Evolutionary conservation across 2,888 invertebrate genomes (phyloP).

Genomic region (Calameuta idolon): DNA sequence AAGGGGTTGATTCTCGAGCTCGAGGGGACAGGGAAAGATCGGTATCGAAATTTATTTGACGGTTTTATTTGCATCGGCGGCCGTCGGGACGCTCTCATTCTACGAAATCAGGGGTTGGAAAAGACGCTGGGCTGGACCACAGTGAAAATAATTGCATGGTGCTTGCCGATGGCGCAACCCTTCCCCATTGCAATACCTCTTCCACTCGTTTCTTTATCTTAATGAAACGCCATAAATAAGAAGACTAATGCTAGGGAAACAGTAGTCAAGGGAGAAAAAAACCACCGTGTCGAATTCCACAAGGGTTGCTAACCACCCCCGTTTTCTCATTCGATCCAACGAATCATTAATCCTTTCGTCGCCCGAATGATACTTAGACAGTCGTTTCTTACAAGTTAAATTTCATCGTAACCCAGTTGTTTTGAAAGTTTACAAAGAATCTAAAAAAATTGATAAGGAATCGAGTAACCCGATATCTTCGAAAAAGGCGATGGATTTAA

Average conservation of each 20-base stretch:
- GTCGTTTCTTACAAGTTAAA: neutral
- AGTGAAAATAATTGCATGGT: slow-evolving; percentile 64
- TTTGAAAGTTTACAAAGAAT: neutral
- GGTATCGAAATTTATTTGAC: slow-evolving; percentile 65
- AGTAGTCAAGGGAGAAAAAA: slow-evolving; percentile 49
- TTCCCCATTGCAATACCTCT: slow-evolving; percentile 45
- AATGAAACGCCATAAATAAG: slow-evolving; percentile 67
- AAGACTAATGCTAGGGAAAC: slow-evolving; percentile 63
- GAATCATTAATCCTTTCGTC: slow-evolving; percentile 35
- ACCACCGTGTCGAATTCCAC: slow-evolving; percentile 44
- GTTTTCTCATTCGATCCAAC: slow-evolving; percentile 11
- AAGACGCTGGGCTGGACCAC: slow-evolving; percentile 33
- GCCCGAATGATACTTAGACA: neutral
- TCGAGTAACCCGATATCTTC: neutral
- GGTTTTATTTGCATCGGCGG: slow-evolving; percentile 60
- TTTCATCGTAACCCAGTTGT: neutral
- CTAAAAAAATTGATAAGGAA: neutral
- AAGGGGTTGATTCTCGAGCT: slow-evolving; percentile 45
- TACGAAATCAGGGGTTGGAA: slow-evolving; percentile 39
- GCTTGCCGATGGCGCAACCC: slow-evolving; percentile 55
- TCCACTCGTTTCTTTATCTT: slow-evolving; percentile 62
- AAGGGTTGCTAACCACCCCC: slow-evolving; percentile 27
- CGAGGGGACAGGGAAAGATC: slow-evolving; percentile 43
- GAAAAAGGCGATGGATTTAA: neutral
- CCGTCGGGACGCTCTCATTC: slow-evolving; percentile 33